phyloP scores from a whole-genome alignment of 2,888 invertebrate genomes.

The Noctua janthe region DNA sequence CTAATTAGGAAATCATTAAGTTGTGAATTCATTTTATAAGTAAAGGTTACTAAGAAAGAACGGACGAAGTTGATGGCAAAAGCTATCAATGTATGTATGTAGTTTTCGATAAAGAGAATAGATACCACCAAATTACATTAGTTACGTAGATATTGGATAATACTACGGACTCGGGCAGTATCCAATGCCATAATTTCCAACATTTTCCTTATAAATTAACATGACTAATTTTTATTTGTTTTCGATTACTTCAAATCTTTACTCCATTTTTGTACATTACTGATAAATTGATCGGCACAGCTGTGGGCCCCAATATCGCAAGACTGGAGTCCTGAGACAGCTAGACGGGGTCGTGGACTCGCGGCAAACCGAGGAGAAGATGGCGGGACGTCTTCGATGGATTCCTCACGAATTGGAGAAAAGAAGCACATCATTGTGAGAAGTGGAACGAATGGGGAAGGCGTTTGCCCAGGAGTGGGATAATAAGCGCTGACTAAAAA shows the following conservation, averaged over 20 bases:
- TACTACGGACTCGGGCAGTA: neutral
- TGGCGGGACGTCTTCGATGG: too few species aligned
- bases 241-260: neutral
- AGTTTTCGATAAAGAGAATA: neutral
- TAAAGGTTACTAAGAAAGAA: neutral
- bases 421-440: too few species aligned
- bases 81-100: too few species aligned
- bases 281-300: neutral
- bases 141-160: neutral
- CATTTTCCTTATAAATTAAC: neutral
- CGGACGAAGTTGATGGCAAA: neutral
- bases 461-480: too few species aligned
- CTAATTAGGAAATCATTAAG: neutral
- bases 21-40: neutral
- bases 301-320: too few species aligned
- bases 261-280: neutral
- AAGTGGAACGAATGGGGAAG: too few species aligned
- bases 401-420: too few species aligned
- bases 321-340: too few species aligned
- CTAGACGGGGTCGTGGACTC: too few species aligned
- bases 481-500: too few species aligned
- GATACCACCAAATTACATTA: neutral
- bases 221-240: neutral
- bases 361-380: too few species aligned
- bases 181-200: neutral